Conservation (phyloP, 2,888 invertebrate genomes). For the Thecocarcelia acutangulata region DNA sequence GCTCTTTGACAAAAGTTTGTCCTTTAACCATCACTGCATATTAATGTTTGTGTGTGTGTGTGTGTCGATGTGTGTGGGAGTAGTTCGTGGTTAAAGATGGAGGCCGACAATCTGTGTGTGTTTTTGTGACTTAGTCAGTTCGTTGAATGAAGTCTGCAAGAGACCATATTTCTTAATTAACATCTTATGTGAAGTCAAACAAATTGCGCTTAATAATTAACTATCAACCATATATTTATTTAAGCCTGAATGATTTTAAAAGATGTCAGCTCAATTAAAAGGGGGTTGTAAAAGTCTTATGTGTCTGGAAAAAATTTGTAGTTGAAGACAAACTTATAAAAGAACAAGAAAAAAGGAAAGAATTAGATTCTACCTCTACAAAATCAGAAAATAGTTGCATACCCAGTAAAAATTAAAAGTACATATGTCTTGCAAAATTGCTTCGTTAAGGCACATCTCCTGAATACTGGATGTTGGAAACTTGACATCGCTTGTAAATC, state of each 20-base stretch:
- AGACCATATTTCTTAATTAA: constrained; percentile 72
- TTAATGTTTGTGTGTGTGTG: not conserved
- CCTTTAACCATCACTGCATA: not conserved
- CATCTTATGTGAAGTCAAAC: constrained; percentile 71
- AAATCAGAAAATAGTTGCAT: too few relatives aligned
- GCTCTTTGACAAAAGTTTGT: constrained; percentile 47
- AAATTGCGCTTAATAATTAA: constrained; percentile 72
- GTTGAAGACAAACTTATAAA: not conserved
- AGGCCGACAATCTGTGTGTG: constrained; percentile 20
- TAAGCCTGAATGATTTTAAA: constrained; percentile 60
- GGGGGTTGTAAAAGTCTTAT: constrained; percentile 22
- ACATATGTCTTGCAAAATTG: too few relatives aligned
- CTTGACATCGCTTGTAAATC: too few relatives aligned
- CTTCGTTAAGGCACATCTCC: too few relatives aligned
- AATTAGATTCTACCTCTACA: not conserved
- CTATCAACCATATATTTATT: constrained; percentile 70
- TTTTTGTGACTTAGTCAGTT: not conserved
- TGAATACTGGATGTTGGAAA: too few relatives aligned
- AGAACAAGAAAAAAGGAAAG: not conserved
- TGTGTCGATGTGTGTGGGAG: too few relatives aligned
- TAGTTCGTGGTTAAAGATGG: constrained; percentile 1
- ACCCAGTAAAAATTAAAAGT: too few relatives aligned
- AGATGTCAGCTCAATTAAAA: constrained; percentile 58
- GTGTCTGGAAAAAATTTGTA: not conserved
- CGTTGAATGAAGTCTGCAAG: constrained; percentile 10